Conservation (phyloP, 2,113 vertebrate genomes). For the Trochalopteron elliotii region DNA sequence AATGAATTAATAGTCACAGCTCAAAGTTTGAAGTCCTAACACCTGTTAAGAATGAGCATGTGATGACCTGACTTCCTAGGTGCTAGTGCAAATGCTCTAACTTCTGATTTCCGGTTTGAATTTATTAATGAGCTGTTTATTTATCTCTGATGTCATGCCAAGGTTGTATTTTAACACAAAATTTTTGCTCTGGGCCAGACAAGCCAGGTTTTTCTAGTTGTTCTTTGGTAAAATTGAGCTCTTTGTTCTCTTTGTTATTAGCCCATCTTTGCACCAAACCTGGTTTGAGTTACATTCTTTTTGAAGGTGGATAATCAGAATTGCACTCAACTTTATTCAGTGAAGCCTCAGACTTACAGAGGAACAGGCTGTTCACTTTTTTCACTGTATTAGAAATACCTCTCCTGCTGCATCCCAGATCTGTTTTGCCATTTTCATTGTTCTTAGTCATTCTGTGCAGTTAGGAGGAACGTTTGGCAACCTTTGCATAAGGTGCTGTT, state of each 20-base stretch:
- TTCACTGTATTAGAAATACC: neutral
- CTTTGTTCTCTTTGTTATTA: neutral
- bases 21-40: neutral
- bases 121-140: neutral
- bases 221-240: neutral
- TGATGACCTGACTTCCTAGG: neutral
- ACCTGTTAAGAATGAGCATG: neutral
- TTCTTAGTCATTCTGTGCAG: neutral
- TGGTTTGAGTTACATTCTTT: neutral
- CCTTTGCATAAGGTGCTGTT: neutral
- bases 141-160: neutral
- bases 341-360: neutral
- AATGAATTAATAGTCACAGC: neutral
- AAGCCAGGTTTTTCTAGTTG: neutral
- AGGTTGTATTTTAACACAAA: neutral
- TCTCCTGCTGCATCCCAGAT: neutral
- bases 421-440: neutral
- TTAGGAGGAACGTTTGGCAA: neutral
- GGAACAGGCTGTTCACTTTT: neutral
- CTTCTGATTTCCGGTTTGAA: neutral
- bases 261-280: neutral
- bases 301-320: neutral
- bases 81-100: neutral
- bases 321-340: neutral
- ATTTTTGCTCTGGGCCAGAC: neutral